Evolutionary conservation across 2,113 vertebrate species (phyloP).

Genomic region (Pungitius pungitius): DNA sequence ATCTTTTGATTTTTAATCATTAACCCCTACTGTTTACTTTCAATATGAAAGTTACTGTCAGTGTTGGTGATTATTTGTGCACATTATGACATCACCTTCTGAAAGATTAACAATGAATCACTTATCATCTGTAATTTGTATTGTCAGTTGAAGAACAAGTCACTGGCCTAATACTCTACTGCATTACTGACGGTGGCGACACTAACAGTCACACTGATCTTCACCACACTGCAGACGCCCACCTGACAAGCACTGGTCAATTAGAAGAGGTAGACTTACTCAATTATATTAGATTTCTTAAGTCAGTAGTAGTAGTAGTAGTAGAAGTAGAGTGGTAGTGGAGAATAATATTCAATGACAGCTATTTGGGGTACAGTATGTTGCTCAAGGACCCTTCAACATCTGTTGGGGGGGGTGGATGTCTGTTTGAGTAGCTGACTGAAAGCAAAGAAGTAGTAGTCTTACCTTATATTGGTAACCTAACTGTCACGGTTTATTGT

Average conservation of each 20-base stretch:
- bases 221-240: neutral
- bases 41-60: conserved; percentile 11
- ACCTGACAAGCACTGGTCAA: neutral
- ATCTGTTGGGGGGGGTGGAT: too few relatives aligned
- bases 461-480: too few relatives aligned
- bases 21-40: conserved; percentile 29
- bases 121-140: neutral
- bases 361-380: neutral
- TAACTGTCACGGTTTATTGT: too few relatives aligned
- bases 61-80: neutral
- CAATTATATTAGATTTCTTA: too few relatives aligned
- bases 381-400: conserved; percentile 1
- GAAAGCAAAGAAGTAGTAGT: too few relatives aligned
- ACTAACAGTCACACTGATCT: neutral
- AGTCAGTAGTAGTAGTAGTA: too few relatives aligned
- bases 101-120: neutral
- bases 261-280: too few relatives aligned
- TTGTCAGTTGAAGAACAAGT: neutral
- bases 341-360: too few relatives aligned
- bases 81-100: neutral
- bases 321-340: too few relatives aligned
- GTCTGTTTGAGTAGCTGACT: too few relatives aligned
- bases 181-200: neutral
- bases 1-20: conserved; percentile 48
- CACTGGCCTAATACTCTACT: neutral